phyloP scores from a whole-genome alignment of 2,113 vertebrate genomes.

The Pristiophorus japonicus region DNA sequence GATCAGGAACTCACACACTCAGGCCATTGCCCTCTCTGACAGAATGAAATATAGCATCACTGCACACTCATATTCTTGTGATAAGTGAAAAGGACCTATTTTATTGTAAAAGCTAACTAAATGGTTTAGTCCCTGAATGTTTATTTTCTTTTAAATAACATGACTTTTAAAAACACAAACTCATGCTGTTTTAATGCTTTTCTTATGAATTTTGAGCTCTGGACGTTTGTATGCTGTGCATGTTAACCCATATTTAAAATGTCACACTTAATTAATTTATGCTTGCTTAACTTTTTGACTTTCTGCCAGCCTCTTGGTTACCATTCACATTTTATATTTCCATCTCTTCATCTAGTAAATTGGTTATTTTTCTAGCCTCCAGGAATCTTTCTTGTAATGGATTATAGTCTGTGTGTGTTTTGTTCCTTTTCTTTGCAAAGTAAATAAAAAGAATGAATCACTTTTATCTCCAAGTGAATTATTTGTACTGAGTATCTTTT shows the following conservation, averaged over 20 bases:
- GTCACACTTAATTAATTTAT: neutral
- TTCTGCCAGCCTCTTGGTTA: neutral
- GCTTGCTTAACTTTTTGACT: neutral
- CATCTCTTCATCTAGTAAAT: neutral
- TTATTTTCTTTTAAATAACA: neutral
- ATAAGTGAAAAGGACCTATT: neutral
- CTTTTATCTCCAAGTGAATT: neutral
- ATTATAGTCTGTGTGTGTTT: neutral
- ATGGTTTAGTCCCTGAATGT: neutral
- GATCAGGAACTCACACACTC: neutral
- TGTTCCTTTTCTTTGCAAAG: neutral
- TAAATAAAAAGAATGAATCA: constrained; percentile 28
- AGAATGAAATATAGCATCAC: neutral
- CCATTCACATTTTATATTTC: neutral
- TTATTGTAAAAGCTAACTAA: neutral
- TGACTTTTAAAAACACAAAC: neutral
- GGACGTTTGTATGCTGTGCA: neutral
- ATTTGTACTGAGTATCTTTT: neutral
- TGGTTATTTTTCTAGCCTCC: neutral
- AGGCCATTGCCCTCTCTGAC: neutral
- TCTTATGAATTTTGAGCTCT: neutral
- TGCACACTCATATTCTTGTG: neutral
- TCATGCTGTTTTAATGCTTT: neutral
- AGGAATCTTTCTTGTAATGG: neutral
- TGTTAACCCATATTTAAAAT: neutral